These are phyloP conservation scores for Epicampocera succincta DNA, from an alignment of 2,888 invertebrate genomes.

Conservation along the genomic window DNA sequence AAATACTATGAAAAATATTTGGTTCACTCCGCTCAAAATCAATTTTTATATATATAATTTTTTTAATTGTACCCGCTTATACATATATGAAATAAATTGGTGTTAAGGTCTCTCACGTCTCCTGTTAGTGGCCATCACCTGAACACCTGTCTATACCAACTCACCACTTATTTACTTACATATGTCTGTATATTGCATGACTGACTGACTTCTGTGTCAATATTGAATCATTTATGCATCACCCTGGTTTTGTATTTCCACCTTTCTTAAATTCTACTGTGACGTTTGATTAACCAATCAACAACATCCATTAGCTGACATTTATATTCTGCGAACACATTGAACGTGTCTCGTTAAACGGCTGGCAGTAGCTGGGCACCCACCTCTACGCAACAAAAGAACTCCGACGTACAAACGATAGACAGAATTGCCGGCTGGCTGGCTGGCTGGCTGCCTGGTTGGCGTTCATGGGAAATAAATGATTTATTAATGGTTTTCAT, in stretches of 20 bases:
- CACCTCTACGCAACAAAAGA: neutral
- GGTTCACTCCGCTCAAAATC: too few relatives aligned
- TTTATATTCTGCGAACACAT: conserved; percentile 18
- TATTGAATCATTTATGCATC: conserved; percentile 16
- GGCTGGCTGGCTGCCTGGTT: too few relatives aligned
- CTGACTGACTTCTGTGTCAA: neutral
- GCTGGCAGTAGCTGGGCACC: neutral
- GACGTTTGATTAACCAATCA: conserved; percentile 48
- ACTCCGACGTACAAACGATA: neutral
- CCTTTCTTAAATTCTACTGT: conserved; percentile 2
- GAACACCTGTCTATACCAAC: neutral
- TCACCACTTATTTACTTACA: neutral
- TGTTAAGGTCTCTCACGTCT: conserved; percentile 28
- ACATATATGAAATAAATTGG: conserved; percentile 24
- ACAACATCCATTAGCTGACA: conserved; percentile 46
- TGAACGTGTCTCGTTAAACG: conserved; percentile 17
- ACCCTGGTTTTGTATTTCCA: neutral
- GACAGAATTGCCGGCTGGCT: neutral
- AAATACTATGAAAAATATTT: too few relatives aligned
- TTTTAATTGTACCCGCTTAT: too few relatives aligned
- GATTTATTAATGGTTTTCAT: conserved; percentile 60
- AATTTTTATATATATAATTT: too few relatives aligned
- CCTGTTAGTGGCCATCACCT: neutral
- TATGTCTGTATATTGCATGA: neutral
- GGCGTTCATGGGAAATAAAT: conserved; percentile 53